Evolutionary conservation across 2,888 invertebrate species (phyloP).

Genomic region (Leucophenga maculata): DNA sequence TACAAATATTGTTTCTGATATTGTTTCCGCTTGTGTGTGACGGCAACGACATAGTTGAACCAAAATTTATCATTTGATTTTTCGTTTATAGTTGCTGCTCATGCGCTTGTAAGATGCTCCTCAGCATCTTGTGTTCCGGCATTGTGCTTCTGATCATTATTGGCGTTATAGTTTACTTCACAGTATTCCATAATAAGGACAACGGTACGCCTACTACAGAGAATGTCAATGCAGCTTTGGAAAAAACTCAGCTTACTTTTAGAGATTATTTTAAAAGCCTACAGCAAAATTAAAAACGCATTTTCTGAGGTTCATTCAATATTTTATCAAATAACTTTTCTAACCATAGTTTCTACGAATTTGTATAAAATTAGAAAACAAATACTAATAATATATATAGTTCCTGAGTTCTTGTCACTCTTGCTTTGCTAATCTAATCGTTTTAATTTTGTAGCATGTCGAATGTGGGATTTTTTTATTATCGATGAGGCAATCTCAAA

Average conservation of each 20-base stretch:
- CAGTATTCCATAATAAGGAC: slow-evolving; percentile 61
- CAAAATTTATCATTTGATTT: background rate
- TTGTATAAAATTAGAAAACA: background rate
- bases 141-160: slow-evolving; percentile 60
- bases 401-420: slow-evolving; percentile 48
- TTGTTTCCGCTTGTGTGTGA: background rate
- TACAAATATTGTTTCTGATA: no score
- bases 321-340: background rate
- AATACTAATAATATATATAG: background rate
- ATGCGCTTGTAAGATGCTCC: slow-evolving; percentile 64
- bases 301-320: no score
- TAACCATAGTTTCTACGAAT: background rate
- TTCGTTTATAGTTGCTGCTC: slow-evolving; percentile 63
- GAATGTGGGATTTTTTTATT: slow-evolving; percentile 42
- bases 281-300: slow-evolving; percentile 42
- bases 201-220: slow-evolving; percentile 34
- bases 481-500: slow-evolving; percentile 40
- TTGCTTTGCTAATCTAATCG: slow-evolving; percentile 50
- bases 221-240: slow-evolving; percentile 42
- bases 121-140: slow-evolving; percentile 57
- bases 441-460: slow-evolving; percentile 7
- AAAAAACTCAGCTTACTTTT: slow-evolving; percentile 57
- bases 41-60: no score
- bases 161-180: slow-evolving; percentile 68
- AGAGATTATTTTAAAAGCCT: slow-evolving; percentile 55